Evolutionary conservation across 1,140 invertebrate species (phyloP).

Genomic region (Tetragnatha versicolor): DNA sequence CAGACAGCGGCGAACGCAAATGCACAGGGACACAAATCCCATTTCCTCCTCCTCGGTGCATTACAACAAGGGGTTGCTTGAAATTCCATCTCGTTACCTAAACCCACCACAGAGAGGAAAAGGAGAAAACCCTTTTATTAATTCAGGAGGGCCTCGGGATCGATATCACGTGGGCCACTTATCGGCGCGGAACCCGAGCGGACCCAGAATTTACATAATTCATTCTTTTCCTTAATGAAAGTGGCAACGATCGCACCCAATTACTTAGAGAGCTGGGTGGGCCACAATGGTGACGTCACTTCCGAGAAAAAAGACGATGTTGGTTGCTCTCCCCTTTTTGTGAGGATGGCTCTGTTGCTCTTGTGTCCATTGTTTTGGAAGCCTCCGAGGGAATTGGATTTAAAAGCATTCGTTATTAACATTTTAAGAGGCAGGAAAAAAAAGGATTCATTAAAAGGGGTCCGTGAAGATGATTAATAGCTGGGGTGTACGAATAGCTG

Average conservation of each 20-base stretch:
- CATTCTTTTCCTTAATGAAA: constrained; percentile 53
- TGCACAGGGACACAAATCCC: constrained; percentile 11
- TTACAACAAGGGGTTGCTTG: constrained; percentile 5
- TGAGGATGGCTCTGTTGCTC: background rate
- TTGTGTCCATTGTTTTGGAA: no score
- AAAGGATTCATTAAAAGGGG: no score
- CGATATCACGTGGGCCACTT: constrained; percentile 47
- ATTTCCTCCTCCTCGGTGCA: constrained; percentile 7
- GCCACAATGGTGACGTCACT: constrained; percentile 6
- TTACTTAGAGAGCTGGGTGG: constrained; percentile 27
- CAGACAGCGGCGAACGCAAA: no score
- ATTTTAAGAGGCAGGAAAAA: no score
- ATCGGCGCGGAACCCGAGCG: constrained; percentile 29
- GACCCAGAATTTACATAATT: constrained; percentile 50
- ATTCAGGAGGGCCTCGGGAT: constrained; percentile 13
- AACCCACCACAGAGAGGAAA: background rate
- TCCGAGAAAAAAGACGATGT: background rate
- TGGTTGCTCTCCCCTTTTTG: background rate
- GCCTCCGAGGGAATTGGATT: no score
- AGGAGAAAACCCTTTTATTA: constrained; percentile 39
- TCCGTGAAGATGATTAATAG: no score
- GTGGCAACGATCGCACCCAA: constrained; percentile 48
- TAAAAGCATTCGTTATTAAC: no score
- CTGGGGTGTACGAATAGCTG: no score
- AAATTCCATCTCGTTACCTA: constrained; percentile 44